A percentile compares a stretch with the other conserved stretches of the same genome.
phyloP scores from a whole-genome alignment of 2,797 vertebrate genomes.

The Parambassis ranga region DNA sequence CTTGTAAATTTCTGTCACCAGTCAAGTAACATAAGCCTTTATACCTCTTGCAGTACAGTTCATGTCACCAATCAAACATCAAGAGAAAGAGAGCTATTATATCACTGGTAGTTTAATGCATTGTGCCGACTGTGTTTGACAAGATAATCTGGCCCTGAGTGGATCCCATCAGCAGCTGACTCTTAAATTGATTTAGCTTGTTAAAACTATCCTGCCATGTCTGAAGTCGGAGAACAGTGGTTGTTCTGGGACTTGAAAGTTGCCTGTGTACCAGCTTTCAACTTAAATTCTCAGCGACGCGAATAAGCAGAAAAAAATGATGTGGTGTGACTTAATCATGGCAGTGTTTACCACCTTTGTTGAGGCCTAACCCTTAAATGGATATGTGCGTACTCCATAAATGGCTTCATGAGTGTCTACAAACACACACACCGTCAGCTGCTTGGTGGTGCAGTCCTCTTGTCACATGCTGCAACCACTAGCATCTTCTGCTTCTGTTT shows the following conservation, averaged over 20 bases:
- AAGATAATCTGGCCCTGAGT: slow-evolving; percentile 60
- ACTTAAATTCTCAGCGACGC: slow-evolving; percentile 9
- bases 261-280: slow-evolving; percentile 6
- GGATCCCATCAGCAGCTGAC: slow-evolving; percentile 71
- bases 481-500: slow-evolving; percentile 53
- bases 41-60: neutral
- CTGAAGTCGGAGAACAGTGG: slow-evolving; percentile 32
- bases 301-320: neutral
- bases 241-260: neutral
- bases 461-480: slow-evolving; percentile 23
- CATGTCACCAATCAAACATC: neutral
- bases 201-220: slow-evolving; percentile 59
- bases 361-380: neutral
- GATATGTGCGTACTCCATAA: neutral
- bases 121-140: slow-evolving; percentile 35
- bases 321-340: neutral
- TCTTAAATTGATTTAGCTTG: slow-evolving; percentile 72
- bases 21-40: neutral
- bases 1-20: neutral
- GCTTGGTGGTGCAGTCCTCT: neutral
- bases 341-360: neutral
- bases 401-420: neutral
- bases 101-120: neutral
- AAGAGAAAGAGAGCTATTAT: neutral
- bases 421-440: neutral